A percentile compares a stretch with the other conserved stretches of the same genome.
phyloP scores from a whole-genome alignment of 64 coral and sea anemone species.

The Platygyra sinensis region DNA sequence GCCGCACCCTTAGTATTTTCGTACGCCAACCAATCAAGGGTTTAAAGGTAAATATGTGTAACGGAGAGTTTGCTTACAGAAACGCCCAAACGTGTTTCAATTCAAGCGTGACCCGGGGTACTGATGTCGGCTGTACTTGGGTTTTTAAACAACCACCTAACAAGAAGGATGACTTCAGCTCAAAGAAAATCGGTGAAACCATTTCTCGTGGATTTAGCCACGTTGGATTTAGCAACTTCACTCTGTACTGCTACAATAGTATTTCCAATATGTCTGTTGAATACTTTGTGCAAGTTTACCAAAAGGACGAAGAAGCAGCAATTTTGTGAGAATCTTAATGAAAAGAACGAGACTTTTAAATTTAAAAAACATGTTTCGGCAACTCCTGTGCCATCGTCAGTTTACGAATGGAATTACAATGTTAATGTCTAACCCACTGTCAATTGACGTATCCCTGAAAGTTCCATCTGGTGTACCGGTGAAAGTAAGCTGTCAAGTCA shows the following conservation, averaged over 20 bases:
- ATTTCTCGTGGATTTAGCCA: not conserved
- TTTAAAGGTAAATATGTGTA: conserved; percentile 2
- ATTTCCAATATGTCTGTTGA: not conserved
- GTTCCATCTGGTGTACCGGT: not conserved
- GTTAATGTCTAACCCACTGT: conserved; percentile 43
- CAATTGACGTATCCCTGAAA: not conserved
- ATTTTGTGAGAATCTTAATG: too few relatives aligned
- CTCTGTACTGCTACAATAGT: conserved; percentile 30
- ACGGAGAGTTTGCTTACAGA: conserved; percentile 35
- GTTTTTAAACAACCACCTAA: not conserved
- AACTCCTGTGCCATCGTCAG: too few relatives aligned
- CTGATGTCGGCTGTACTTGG: conserved; percentile 15
- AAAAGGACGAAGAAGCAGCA: too few relatives aligned
- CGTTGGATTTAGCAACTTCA: not conserved
- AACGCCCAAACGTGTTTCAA: conserved; percentile 2
- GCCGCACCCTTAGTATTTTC: not conserved
- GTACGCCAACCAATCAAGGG: conserved; percentile 29
- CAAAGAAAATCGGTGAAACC: not conserved
- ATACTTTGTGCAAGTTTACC: not conserved
- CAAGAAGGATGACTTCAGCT: not conserved
- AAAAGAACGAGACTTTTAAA: too few relatives aligned
- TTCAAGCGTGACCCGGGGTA: not conserved
- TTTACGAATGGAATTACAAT: too few relatives aligned
- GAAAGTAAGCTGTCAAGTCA: conserved; percentile 5
- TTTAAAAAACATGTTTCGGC: too few relatives aligned